Evolutionary conservation across 2,888 invertebrate species (phyloP).

Genomic region (Parnassius smintheus): DNA sequence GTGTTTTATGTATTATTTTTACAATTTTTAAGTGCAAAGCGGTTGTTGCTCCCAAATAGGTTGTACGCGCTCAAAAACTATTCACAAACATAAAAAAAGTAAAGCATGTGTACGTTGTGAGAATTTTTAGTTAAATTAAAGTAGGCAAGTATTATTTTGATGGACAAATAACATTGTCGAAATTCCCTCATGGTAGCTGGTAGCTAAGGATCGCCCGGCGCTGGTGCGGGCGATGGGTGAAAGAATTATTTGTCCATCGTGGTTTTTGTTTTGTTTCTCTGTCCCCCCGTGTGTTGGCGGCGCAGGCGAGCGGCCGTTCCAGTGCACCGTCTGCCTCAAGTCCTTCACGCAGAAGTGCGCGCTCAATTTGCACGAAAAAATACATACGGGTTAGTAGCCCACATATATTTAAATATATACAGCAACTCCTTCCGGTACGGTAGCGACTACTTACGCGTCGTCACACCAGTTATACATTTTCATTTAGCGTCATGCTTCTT

Average conservation of each 20-base stretch:
- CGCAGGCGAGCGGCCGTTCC: constrained; percentile 83
- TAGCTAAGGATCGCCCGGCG: constrained; percentile 30
- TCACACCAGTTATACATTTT: constrained; percentile 49
- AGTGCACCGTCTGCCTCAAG: constrained; percentile 83
- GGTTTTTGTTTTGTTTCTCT: constrained; percentile 81
- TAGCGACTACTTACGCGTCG: constrained; percentile 58
- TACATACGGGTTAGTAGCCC: constrained; percentile 83
- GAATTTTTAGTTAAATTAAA: constrained; percentile 60
- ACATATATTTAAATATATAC: constrained; percentile 57
- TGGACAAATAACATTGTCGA: constrained; percentile 73
- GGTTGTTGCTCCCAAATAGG: constrained; percentile 37
- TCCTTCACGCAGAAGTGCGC: constrained; percentile 84
- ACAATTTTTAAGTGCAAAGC: constrained; percentile 30
- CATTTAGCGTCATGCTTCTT: constrained; percentile 77
- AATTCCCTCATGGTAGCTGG: constrained; percentile 72
- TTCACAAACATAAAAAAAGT: constrained; percentile 74
- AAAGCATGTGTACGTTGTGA: constrained; percentile 80
- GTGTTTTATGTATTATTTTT: constrained; percentile 39
- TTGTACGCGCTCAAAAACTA: constrained; percentile 80
- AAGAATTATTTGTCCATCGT: constrained; percentile 79
- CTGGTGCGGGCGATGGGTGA: constrained; percentile 39
- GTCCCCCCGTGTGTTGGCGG: constrained; percentile 71
- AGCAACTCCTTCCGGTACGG: constrained; percentile 65
- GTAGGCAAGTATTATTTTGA: constrained; percentile 72
- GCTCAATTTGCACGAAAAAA: constrained; percentile 83